Conservation (phyloP, 1,140 invertebrate species). For the Tenebrio molitor region DNA sequence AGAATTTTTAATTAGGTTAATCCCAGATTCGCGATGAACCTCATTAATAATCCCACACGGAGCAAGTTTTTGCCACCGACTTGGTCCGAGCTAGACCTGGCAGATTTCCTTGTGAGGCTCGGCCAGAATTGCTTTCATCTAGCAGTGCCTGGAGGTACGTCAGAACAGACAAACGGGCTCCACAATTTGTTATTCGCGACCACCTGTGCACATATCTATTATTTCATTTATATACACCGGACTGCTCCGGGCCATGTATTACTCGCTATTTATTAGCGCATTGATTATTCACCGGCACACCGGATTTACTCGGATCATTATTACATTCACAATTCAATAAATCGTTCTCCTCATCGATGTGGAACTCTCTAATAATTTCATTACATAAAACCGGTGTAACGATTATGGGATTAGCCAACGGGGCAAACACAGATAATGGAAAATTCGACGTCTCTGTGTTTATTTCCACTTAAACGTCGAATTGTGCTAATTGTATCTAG, state of each 20-base stretch:
- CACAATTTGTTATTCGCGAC: constrained; percentile 43
- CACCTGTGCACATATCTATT: constrained; percentile 45
- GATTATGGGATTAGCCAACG: no score
- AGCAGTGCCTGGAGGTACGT: constrained; percentile 19
- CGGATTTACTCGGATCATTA: constrained; percentile 33
- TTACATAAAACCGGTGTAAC: no score
- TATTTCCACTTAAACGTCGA: no score
- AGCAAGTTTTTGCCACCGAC: not conserved
- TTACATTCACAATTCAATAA: constrained; percentile 27
- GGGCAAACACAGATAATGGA: not conserved
- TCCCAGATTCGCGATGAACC: not conserved
- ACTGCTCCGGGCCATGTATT: constrained; percentile 25
- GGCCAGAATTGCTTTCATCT: constrained; percentile 31
- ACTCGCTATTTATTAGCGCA: constrained; percentile 41
- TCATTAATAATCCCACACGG: constrained; percentile 11
- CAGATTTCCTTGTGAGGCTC: constrained; percentile 28
- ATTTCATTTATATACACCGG: constrained; percentile 44
- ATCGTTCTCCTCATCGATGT: not conserved
- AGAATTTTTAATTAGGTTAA: constrained; percentile 32
- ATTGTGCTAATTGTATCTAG: no score
- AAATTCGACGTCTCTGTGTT: no score
- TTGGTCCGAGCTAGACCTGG: not conserved
- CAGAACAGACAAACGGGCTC: constrained; percentile 45
- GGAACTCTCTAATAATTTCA: not conserved
- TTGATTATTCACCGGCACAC: constrained; percentile 32